These are phyloP conservation scores for Lithodes maja DNA, from an alignment of 2,888 invertebrate genomes.

Conservation along the genomic window DNA sequence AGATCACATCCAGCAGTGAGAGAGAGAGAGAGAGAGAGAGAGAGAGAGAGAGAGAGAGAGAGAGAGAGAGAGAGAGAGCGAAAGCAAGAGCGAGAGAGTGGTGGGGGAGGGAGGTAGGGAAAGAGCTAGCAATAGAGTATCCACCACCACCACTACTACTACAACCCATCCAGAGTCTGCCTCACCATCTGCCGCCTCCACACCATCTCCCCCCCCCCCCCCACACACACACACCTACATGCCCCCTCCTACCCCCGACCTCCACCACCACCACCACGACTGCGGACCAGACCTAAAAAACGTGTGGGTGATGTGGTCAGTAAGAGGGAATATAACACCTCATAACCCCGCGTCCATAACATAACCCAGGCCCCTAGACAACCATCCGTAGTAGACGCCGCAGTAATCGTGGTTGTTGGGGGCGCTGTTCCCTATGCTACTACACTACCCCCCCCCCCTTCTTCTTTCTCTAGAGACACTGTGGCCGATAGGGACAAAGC, in stretches of 20 bases:
- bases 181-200: not conserved
- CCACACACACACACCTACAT: not conserved
- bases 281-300: too few relatives aligned
- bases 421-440: too few relatives aligned
- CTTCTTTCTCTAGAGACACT: too few relatives aligned
- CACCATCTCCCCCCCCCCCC: not conserved
- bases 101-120: not conserved
- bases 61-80: not conserved
- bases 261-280: not conserved
- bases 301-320: too few relatives aligned
- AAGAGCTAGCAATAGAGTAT: not conserved
- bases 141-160: not conserved
- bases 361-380: too few relatives aligned
- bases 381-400: too few relatives aligned
- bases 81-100: not conserved
- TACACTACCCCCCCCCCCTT: too few relatives aligned
- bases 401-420: too few relatives aligned
- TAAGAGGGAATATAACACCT: too few relatives aligned
- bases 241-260: not conserved
- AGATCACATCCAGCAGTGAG: not conserved
- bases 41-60: not conserved
- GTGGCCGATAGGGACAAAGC: too few relatives aligned
- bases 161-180: not conserved
- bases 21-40: constrained; percentile 25
- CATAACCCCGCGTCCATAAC: too few relatives aligned